Base-by-base conservation (phyloP, 2,888 invertebrate genomes). In the Drosophila mercatorum region DNA sequence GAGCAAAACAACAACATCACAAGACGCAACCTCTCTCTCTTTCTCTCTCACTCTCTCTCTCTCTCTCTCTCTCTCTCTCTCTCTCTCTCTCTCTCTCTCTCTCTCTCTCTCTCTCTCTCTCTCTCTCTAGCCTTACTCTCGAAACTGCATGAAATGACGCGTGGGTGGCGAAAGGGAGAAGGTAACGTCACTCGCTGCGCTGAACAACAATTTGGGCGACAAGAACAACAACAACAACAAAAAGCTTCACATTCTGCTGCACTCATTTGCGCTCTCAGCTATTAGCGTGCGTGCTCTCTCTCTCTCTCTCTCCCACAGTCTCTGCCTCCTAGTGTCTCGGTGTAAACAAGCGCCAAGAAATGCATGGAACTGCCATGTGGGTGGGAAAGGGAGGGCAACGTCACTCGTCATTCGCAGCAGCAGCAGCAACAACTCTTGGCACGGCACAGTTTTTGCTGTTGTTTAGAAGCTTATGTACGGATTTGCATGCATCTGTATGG, bases 291-390 rank as follows among this genome's bases (percentile, higher is more conserved):
- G 22, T 34, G 17, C 12, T 8, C 26, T 53, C 53, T 38, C 38
- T 11, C 11, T 10, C 34, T 3, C 5, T 8, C 11, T 7, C 26
- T 53, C 52, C 38, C 38, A 5, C 11, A 5, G 11, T n/a, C 8
- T 10, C 44, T 17, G 10, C 2, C 34, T 31, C 36, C 2, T 3
- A 34, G 12, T 26, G 26, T 38, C 8, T 72, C 40, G 28, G 81
- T 68, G 68, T 90, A 83, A 83, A 90, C 86, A 88, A 89, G 80
- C 88, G 38, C 74, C 79, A 78, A 72, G 62, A 80, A 77, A 67
- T 82, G 90, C 88, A 89, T 67, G 68, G 69, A 77, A 68, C 65
- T 65, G 61, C 44, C 38, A n/a, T 71, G 68, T 64, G 65, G 67
- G 58, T 67, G 75, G 44, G 65, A 72, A 66, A 60, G 66, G 71